These are phyloP conservation scores for Sitodiplosis mosellana DNA, from an alignment of 1,140 invertebrate genomes.

Conservation along the genomic window DNA sequence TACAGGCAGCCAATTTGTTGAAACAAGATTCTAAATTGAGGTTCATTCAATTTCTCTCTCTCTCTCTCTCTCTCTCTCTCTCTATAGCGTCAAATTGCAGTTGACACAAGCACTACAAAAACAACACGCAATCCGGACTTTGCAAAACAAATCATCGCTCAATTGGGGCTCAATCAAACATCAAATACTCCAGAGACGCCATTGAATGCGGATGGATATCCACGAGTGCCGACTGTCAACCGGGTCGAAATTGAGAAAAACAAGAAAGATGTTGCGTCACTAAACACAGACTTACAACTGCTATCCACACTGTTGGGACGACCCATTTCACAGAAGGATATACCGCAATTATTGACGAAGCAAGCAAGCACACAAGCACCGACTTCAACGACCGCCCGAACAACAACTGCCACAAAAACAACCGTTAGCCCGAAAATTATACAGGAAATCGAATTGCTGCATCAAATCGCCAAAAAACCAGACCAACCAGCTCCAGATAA, in stretches of 20 bases:
- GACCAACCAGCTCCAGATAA: slow-evolving; percentile 5
- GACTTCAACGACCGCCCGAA: not conserved
- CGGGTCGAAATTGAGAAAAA: not conserved
- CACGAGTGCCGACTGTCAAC: not conserved
- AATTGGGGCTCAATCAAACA: slow-evolving; percentile 27
- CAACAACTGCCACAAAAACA: slow-evolving; percentile 1
- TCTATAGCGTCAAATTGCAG: slow-evolving; percentile 7
- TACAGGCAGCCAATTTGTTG: not conserved
- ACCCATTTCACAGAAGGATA: slow-evolving; percentile 1
- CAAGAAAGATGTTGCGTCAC: slow-evolving; percentile 1
- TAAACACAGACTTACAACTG: slow-evolving; percentile 3
- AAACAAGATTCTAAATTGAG: not conserved
- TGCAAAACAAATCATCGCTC: slow-evolving; percentile 28
- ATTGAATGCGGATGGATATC: not conserved
- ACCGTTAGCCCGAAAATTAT: not conserved
- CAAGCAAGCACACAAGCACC: not conserved
- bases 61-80: not conserved
- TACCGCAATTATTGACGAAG: slow-evolving; percentile 1
- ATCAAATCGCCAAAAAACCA: not conserved
- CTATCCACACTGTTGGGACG: slow-evolving; percentile 5
- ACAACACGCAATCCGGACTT: slow-evolving; percentile 25
- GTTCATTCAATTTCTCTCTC: too few species aligned
- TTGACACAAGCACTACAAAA: slow-evolving; percentile 1
- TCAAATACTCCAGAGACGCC: not conserved
- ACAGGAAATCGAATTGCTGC: not conserved